phyloP scores from a whole-genome alignment of 2,888 invertebrate genomes.

The Caenorhabditis doughertyi region DNA sequence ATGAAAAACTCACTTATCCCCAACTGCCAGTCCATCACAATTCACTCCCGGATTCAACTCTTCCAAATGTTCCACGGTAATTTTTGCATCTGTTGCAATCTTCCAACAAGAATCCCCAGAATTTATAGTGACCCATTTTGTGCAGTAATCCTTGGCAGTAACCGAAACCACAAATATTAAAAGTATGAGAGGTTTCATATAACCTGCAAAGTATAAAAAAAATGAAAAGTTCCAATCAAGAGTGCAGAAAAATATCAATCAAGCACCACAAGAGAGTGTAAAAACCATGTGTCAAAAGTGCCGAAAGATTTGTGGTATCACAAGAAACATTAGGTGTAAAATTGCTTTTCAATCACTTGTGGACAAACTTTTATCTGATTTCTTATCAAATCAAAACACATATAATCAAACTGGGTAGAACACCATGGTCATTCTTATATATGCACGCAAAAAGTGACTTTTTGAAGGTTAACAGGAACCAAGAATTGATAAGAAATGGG shows the following conservation, averaged over 20 bases:
- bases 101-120: constrained; percentile 17
- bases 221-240: not conserved
- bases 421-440: no score
- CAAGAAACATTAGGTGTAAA: no score
- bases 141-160: constrained; percentile 11
- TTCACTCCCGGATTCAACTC: not conserved
- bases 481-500: no score
- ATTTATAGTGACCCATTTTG: constrained; percentile 10
- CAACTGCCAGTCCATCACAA: constrained; percentile 5
- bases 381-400: no score
- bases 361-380: no score
- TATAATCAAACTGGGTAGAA: no score
- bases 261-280: no score
- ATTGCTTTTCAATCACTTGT: no score
- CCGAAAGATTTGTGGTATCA: no score
- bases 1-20: constrained; percentile 23
- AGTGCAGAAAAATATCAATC: not conserved
- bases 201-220: not conserved
- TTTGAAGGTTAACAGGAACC: no score
- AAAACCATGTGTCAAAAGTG: no score
- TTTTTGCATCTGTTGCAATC: not conserved
- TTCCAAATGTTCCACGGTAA: not conserved
- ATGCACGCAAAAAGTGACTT: no score
- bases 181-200: not conserved
- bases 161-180: not conserved